Percentiles rank a stretch among this genome's conserved stretches.
phyloP scores from a whole-genome alignment of 2,113 vertebrate species.

The Gavia stellata region DNA sequence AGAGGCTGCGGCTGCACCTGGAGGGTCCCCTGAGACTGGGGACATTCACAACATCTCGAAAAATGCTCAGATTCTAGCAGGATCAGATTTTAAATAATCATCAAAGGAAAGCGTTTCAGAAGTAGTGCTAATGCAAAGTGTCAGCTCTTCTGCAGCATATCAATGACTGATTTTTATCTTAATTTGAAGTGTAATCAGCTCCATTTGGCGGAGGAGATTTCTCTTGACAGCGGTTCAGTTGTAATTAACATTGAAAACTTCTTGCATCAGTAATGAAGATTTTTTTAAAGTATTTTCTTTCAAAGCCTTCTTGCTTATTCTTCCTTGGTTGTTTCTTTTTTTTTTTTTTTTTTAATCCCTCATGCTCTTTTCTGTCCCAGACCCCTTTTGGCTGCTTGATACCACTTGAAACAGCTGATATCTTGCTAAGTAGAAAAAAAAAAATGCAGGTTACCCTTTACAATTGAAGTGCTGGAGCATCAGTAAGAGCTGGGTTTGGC shows the following conservation, averaged over 20 bases:
- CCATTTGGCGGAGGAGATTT: neutral
- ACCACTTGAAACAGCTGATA: neutral
- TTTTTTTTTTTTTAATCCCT: neutral
- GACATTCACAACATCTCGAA: neutral
- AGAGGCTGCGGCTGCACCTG: fast-evolving
- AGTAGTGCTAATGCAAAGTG: neutral
- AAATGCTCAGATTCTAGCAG: neutral
- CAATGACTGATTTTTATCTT: neutral
- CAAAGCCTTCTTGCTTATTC: neutral
- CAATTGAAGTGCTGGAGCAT: neutral
- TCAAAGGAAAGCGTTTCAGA: neutral
- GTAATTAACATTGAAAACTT: neutral
- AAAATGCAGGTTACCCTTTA: neutral
- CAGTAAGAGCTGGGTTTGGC: neutral
- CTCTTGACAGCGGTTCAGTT: neutral
- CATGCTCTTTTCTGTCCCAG: neutral
- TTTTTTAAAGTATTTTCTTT: neutral
- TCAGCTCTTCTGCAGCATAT: neutral
- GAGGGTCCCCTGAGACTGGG: neutral
- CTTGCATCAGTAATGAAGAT: neutral
- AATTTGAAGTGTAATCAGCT: neutral
- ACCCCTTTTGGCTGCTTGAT: neutral
- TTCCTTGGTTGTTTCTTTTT: neutral
- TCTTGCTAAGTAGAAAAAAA: neutral
- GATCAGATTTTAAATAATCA: neutral